Percentiles rank a stretch among this genome's conserved stretches.
phyloP scores from a whole-genome alignment of 2,888 invertebrate species.

The Lacanobia oleracea region DNA sequence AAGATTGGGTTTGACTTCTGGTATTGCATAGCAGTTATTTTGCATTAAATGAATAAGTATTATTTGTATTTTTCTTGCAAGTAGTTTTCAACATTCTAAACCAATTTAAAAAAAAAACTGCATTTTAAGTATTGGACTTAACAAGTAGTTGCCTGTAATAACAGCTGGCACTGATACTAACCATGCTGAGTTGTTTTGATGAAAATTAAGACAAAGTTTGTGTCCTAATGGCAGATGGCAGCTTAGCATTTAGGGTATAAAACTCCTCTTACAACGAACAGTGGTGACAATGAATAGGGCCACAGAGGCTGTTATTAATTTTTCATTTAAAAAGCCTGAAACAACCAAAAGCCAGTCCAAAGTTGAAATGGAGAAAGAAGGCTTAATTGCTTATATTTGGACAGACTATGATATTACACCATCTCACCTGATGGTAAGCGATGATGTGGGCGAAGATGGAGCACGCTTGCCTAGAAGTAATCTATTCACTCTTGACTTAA shows the following conservation, averaged over 20 bases:
- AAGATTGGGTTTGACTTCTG: neutral
- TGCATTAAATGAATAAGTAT: neutral
- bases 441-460: no score
- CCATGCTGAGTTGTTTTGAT: neutral
- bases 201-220: neutral
- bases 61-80: neutral
- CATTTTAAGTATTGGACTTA: neutral
- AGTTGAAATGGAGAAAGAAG: neutral
- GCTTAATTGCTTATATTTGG: neutral
- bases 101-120: neutral
- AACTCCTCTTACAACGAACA: neutral
- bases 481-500: no score
- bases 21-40: neutral
- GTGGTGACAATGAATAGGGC: neutral
- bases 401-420: no score
- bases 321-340: neutral
- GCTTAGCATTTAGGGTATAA: neutral
- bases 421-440: no score
- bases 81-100: neutral
- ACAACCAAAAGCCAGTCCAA: neutral
- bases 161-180: neutral
- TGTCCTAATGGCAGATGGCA: neutral
- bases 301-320: neutral
- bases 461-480: no score
- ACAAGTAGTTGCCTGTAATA: neutral